Evolutionary conservation across 2,113 vertebrate species (phyloP), one percentile per base, ranked within the genome.

Genomic region (Esox niger): DNA sequence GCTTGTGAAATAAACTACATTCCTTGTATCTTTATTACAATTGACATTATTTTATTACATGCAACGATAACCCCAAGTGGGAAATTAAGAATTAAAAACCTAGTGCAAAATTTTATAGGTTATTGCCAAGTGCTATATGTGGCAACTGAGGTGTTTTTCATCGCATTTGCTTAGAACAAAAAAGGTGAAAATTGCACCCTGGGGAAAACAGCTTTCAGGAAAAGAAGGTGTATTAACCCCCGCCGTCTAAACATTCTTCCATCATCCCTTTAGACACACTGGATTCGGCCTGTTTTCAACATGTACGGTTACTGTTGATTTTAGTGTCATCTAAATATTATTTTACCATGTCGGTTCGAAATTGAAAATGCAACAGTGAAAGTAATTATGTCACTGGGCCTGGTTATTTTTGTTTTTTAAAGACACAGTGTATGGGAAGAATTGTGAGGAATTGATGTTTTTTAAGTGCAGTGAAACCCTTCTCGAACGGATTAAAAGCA

Each of bases 101-200:
- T 29, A 4, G 26, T 64, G 32, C 58, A 57, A 49, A 72, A 69
- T 49, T 59, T 60, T 52, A 15, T 17, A 78, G 63, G 59, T 73
- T 74, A 68, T 67, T 79, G 56, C 71, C 71, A 31, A 62, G 65
- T 80, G 73, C 74, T 79, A 69, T 80, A 75, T 83, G 69, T 49
- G 71, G 77, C 66, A 73, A 66, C 66, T 57, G 64, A 77, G 69
- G 70, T 73, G 79, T 79, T 72, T 67, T 67, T 74, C 78, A 69
- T 71, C 78, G 71, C 78, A 64, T 76, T 80, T 73, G 74, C 78
- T 74, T 71, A 62, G 76, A 81, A 83, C 76, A 83, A 79, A 74
- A 79, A 81, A 81, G 76, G 78, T 83, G 82, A 83, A 83, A 83
- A 83, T 83, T 83, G 82, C 82, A 77, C 82, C 79, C 82, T 62